phyloP scores from a whole-genome alignment of 2,888 invertebrate genomes.

The Acanthopleura granulata region DNA sequence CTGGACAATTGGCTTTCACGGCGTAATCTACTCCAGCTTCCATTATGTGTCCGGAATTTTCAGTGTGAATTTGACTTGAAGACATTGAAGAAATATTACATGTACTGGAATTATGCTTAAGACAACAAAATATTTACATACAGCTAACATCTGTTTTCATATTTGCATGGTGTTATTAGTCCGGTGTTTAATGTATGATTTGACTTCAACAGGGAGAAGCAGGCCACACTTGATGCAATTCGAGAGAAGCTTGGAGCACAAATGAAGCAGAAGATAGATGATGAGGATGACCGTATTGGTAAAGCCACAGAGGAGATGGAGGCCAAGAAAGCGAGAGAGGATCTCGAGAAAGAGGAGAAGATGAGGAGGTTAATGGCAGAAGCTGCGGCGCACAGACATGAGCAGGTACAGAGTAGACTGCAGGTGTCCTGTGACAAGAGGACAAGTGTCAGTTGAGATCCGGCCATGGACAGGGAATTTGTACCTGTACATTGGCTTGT shows the following conservation, averaged over 20 bases:
- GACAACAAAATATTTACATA: background rate
- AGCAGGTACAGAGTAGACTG: conserved; percentile 50
- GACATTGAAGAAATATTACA: too few species aligned
- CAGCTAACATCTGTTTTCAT: background rate
- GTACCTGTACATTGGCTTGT: too few species aligned
- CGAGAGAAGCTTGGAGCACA: conserved; percentile 63
- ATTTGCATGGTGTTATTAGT: background rate
- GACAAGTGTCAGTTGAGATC: too few species aligned
- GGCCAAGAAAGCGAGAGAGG: conserved; percentile 55
- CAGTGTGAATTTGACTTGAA: too few species aligned
- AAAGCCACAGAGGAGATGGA: conserved; percentile 63
- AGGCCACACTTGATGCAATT: conserved; percentile 63
- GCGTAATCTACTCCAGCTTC: too few species aligned
- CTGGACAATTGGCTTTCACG: too few species aligned
- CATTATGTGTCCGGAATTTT: too few species aligned
- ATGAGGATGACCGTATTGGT: conserved; percentile 65
- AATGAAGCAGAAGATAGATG: conserved; percentile 62
- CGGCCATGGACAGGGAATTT: too few species aligned
- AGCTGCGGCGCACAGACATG: conserved; percentile 57
- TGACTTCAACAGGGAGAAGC: conserved; percentile 61
- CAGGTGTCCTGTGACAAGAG: too few species aligned
- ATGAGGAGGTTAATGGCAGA: conserved; percentile 45
- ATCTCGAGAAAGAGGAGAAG: conserved; percentile 58
- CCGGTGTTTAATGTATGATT: background rate
- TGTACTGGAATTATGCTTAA: too few species aligned